Evolutionary conservation across 2,113 vertebrate species (phyloP), one percentile per base, ranked within the genome.

Genomic region (Murina feae): DNA sequence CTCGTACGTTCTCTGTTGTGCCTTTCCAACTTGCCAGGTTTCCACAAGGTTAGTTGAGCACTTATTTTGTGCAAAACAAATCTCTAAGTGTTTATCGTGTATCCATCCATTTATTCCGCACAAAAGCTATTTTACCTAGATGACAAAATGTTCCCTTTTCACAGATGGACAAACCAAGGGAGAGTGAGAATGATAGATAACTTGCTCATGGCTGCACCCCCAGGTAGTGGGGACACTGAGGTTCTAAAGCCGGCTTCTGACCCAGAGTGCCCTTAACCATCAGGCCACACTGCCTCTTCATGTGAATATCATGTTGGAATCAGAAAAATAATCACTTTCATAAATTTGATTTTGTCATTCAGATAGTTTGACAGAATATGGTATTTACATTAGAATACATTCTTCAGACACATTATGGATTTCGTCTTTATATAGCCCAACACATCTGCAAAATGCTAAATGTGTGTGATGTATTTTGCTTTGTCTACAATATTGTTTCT

Each of bases 401-500:
- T 28, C 42, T 55, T 86, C 69, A 25, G 8, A 68, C 4, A 9
- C 55, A 30, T 35, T 55, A 7, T 44, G 9, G 53, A 39, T 72
- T 86, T 79, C 68, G 25, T 47, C 35, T 80, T 83, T 53, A 47
- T 51, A 21, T 2, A 47, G 12, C 18, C 37, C 14, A 28, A 94
- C 71, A 80, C 60, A 69, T 42, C 28, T 66, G 35, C 72, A 93
- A 87, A 80, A 65, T 37, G 14, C 8, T 63, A 55, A 42, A 44
- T 72, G 12, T 60, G 21, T 53, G 20, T 37, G 37, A 5, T 28
- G 55, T 63, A n/a, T 51, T 90, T 71, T 71, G 76, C 42, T 55
- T 76, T 88, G 49, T 84, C 72, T 85, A 37, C 55, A 95, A 58
- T 71, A 69, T 28, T 25, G 1, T 51, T 89, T 83, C 69, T 82